Base-by-base conservation (phyloP, 92 coral and sea anemone species). In the Paramuricea clavata region DNA sequence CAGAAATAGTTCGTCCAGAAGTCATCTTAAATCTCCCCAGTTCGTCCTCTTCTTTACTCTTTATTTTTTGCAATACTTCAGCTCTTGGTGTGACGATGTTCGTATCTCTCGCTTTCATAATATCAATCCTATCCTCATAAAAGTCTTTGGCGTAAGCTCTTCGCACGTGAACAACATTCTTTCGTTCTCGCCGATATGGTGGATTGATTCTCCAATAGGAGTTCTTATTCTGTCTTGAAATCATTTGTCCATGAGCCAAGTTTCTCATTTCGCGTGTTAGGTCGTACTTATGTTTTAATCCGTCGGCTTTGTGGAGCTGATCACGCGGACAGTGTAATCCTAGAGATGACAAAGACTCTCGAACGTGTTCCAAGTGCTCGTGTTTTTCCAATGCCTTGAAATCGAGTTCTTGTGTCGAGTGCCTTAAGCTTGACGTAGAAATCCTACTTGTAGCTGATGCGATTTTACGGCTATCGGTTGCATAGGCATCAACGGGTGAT, bases 201-300 rank as follows among this genome's bases (percentile, higher is more conserved):
- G 98, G 98, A 23, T 91, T 95, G 4, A 93, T 94, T 50, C 81
- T 86, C 57, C 83, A 87, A 50, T 95, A 95, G 9, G 98, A 93
- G 52, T 69, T 92, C 59, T 94, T 95, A 54, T 95, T 93, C 2
- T 90, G 92, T 64, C 98, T 82, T 12, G 98, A 89, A 12, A 95
- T 95, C 98, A 95, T 95, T 39, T 95, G 98, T 31, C 95, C 92
- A 23, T 92, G 98, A 6, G 90, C 93, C 1, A 88, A 82, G 73
- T 95, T 95, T 60, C 98, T 74, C 11, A 95, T 87, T 59, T 95
- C 98, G 10, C 98, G 91, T 11, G 96, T 95, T 86, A 94, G 87
- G 59, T 92, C 94, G 78, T 95, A 95, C 74, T 95, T 94, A 31
- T 86, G 88, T 17, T 94, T 92, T 26, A 95, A 83, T 42, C 93